Base-by-base conservation (phyloP, 2,797 vertebrate species). In the Sebastes elongatus region DNA sequence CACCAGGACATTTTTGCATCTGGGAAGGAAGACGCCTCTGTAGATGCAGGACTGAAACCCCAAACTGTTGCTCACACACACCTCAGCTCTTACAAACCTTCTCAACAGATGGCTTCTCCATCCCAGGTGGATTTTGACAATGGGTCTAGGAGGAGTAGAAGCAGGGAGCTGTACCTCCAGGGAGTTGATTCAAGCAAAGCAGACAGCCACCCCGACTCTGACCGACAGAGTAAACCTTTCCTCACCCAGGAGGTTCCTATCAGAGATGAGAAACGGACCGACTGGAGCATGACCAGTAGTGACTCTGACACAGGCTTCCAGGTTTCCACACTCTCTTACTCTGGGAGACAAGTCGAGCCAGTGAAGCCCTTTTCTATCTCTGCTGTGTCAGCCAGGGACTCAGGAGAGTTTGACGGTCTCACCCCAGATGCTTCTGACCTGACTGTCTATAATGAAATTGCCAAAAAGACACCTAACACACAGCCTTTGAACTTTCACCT, bases 181-280 rank as follows among this genome's bases (percentile, higher is more conserved):
- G 92, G 84, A 4, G 73, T 49, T 66, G 83, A 90, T 57, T 60
- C 71, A 10, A 70, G 70, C 35, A 92, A 83, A 25, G 62, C 80
- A 1, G 25, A 61, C 60, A 79, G 66, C 23, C 66, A 35, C 56
- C 33, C 65, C 22, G 90, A 84, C 74, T 59, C 74, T 6, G 60
- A 68, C 64, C 71, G 23, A 62, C 93, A 71, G 67, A 85, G 71
- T 53, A 81, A 67, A 49, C 74, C 67, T 18, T 82, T 87, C 59
- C 81, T 90, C 59, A 57, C 93, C 49, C 92, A 90, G 81, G 97
- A 97, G 82, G 66, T 94, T 70, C 96, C 96, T 1, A 96, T 96
- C 59, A 94, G 95, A 80, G 97, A 97, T 7, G 93, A 86, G 27
- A 94, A 87, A 60, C 92, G 74, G 16, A 78, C 83, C 2, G 90